Base-by-base conservation (phyloP, 2,113 vertebrate species). In the Colinus virginianus region DNA sequence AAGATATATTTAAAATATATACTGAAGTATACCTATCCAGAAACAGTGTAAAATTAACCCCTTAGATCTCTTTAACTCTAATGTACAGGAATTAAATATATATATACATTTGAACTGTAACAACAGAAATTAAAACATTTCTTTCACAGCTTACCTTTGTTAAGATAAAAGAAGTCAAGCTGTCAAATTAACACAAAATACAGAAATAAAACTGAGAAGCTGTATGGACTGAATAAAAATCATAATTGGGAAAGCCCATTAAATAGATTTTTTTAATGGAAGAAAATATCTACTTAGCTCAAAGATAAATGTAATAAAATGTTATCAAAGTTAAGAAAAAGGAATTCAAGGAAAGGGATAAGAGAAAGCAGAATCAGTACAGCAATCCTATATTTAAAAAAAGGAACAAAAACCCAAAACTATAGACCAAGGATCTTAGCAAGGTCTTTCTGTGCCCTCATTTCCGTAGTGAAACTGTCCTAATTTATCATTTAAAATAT, bases 391-490 rank as follows among this genome's bases (percentile, higher is more conserved):
- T 2, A 2, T 23, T 61, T 14, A 11, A 38, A 69, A 82, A 59
- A 14, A 7, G 56, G 7, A 76, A 48, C 2, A 85, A 45, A 69
- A 85, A 9, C 1, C 0, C 36, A 80, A 13, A 25, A 43, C 3
- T 3, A 1, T 17, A 28, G 25, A 79, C 36, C 5, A 83, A 55
- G 28, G 34, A 12, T 70, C 11, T 38, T 58, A 62, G 15, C 28
- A 90, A 30, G 45, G 12, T 67, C 13, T 78, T 63, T 13, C 38
- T 4, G 12, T 0, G 0, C 28, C 5, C 6, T 3, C 3, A 13
- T 70, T 8, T 38, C 30, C 7, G 66, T 28, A 3, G 21, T 17
- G 89, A 76, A 23, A 11, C 40, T 61, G 59, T 40, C 48, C 43
- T n/a, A 3, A 42, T 45, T 81, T 51, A 61, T 61, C 8, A 23